Base-by-base conservation (phyloP, 2,888 invertebrate genomes). In the Allacma fusca region DNA sequence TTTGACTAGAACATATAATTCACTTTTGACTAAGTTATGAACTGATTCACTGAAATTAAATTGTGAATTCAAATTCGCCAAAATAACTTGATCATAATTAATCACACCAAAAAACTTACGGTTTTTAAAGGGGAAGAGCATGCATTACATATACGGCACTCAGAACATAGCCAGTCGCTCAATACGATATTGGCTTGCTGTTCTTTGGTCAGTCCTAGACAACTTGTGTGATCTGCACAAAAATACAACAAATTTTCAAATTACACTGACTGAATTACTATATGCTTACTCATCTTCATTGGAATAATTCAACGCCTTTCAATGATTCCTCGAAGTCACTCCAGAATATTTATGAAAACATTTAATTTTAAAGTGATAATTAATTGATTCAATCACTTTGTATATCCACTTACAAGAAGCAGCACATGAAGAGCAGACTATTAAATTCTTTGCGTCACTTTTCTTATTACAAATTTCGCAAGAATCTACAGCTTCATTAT, bases 391-490 rank as follows among this genome's bases (percentile, higher is more conserved):
- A n/a, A n/a, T n/a, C n/a, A n/a, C n/a, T n/a, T n/a, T n/a, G n/a
- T n/a, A n/a, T n/a, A n/a, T n/a, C n/a, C n/a, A n/a, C 77, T 81
- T 72, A 83, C 82, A 81, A 28, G 78, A 76, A 26, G 77, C 78
- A 29, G 78, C 76, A 62, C 83, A 83, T n/a, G 79, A 34, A 13
- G 80, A 78, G 64, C 83, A 83, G 21, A 81, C 77, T 23, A 83
- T 68, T 26, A 81, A 72, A 57, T 78, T 79, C 65, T 82, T 81
- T 19, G 67, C 69, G 68, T 69, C 73, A 7, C 72, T 40, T 28
- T 76, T 76, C 26, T 65, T 67, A 28, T 67, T 65, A 40, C 79
- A 79, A 64, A 76, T 73, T 50, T 72, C 79, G 43, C 79, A 79
- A n/a, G 65, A 24, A 16, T 73, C 76, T 23, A 64, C 29, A n/a